Base-by-base conservation (phyloP, 2,113 vertebrate genomes). In the Chaenocephalus aceratus region DNA sequence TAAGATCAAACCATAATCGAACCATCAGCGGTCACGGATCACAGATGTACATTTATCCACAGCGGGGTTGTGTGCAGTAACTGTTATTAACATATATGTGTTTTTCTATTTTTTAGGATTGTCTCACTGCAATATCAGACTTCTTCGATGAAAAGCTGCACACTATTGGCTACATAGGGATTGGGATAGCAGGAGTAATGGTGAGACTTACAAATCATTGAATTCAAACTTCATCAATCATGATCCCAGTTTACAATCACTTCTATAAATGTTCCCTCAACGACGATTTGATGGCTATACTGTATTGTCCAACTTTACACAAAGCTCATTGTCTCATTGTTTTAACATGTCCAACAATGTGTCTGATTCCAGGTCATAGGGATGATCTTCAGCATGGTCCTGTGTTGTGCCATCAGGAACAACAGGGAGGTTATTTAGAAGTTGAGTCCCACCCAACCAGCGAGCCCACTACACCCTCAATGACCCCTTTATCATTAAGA, bases 301-400 rank as follows among this genome's bases (percentile, higher is more conserved):
- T 65, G 26, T 45, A 3, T 5, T n/a, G 14, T 41, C 15, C 23
- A 14, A 10, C 10, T 70, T 51, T 0, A 60, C 34, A 62, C 53
- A 3, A 48, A 15, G 6, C 59, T 21, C 16, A 5, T 21, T 21
- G 21, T 21, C 4, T 7, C 2, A 9, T 26, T 53, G 30, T 26
- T 53, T 16, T 34, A 72, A 66, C n/a, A 1, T 30, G 13, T 11
- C 4, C 13, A 0, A 0, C 18, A 8, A 11, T 61, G 23, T 79
- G 45, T 90, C 6, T 86, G 23, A 45, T 78, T 86, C 67, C 94
- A 99, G 98, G 96, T 98, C 79, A 95, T 98, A 57, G 98, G 97
- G 53, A 99, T 99, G 98, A 94, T 99, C 91, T 98, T 98, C 96
- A 99, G 98, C 90, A 98, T 99, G 97, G 95, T 99, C 73, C 96